Base-by-base conservation (phyloP, 2,113 vertebrate genomes). In the Phycodurus eques region DNA sequence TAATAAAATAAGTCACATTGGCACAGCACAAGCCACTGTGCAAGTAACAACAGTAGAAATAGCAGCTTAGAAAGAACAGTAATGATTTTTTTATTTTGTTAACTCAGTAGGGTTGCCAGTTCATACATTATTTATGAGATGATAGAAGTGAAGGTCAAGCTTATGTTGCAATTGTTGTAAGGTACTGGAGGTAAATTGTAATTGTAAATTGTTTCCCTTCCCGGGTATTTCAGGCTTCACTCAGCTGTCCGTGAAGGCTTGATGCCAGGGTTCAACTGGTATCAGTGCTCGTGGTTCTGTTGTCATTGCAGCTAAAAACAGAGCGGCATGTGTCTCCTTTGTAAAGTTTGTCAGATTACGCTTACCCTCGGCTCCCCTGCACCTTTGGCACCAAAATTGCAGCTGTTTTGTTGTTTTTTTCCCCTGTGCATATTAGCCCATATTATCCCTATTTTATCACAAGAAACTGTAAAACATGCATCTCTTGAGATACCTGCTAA, bases 301-400 rank as follows among this genome's bases (percentile, higher is more conserved):
- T 62, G 63, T 91, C 86, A 90, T 82, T 74, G 59, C 61, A 75
- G 92, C 93, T 95, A 94, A 95, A 95, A 94, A 93, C 93, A 94
- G 74, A 65, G 77, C 73, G 80, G 88, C 91, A 92, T 92, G 93
- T 93, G 89, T 92, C 91, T 89, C 4, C 42, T 27, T 27, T 13
- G 27, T 60, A 15, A 60, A 33, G 57, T 27, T 27, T 27, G 27
- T 27, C 27, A 27, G 27, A 27, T 27, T 1, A 27, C 27, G 27
- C 27, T 27, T 27, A 27, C 27, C 27, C 27, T 27, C 27, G 27
- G 27, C 27, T 27, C 27, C 27, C 27, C 27, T 27, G 27, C 27
- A 27, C 27, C 27, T 27, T 27, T 27, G 27, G 27, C 27, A 27
- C 27, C 27, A 27, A n/a, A n/a, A n/a, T n/a, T n/a, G n/a, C n/a